These are phyloP conservation scores for Fundulus diaphanus DNA, from an alignment of 2,797 vertebrate species.

Conservation along the genomic window DNA sequence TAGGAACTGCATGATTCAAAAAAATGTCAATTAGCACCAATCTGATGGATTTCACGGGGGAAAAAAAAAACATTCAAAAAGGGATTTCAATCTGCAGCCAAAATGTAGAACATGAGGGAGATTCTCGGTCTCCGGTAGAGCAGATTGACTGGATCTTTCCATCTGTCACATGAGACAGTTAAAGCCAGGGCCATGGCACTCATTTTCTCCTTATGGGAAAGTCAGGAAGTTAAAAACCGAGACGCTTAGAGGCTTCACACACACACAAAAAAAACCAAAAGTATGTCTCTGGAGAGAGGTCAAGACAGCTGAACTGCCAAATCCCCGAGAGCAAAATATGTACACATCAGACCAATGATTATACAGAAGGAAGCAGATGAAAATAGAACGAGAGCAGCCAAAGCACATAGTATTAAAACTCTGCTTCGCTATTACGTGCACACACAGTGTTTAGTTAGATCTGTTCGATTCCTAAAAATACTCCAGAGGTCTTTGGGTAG, in stretches of 20 bases:
- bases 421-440: not conserved
- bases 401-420: constrained; percentile 19
- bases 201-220: constrained; percentile 40
- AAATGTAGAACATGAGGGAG: not conserved
- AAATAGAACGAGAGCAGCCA: constrained; percentile 43
- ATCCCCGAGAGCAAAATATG: constrained; percentile 46
- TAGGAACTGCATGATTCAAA: too few relatives aligned
- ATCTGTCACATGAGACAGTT: constrained; percentile 26
- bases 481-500: constrained; percentile 1
- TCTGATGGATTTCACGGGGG: not conserved
- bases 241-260: constrained; percentile 33
- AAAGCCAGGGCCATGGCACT: constrained; percentile 13
- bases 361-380: constrained; percentile 27
- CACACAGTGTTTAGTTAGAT: not conserved
- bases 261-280: constrained; percentile 25
- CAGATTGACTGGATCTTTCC: constrained; percentile 6
- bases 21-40: too few relatives aligned
- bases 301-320: constrained; percentile 55
- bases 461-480: not conserved
- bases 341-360: constrained; percentile 57
- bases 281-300: constrained; percentile 54
- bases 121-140: not conserved
- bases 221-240: constrained; percentile 56
- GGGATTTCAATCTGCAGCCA: not conserved
- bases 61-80: not conserved